Evolutionary conservation across 1,140 invertebrate genomes (phyloP), one percentile per base, ranked within the genome.

Genomic region (Lysiphlebus fabarum): DNA sequence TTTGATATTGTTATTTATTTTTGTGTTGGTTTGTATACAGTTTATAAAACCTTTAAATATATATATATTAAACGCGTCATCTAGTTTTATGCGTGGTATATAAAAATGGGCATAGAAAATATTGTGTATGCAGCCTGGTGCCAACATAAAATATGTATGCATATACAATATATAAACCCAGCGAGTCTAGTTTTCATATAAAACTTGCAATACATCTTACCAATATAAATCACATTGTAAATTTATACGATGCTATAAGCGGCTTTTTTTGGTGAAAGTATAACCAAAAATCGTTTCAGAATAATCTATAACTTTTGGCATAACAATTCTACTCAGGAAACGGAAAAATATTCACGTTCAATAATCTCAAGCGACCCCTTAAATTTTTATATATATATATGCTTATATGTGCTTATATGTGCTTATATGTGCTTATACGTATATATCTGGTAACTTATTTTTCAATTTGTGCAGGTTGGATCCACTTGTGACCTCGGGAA

Each of bases 401-500:
- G 4, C 17, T 1, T 26, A 4, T 26, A 26, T 26, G 4, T 26
- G 17, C 17, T 26, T 1, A 26, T 1, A 26, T 26, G 17, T 26
- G n/a, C n/a, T n/a, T n/a, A 26, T 26, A 26, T 2, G 17, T 2
- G 17, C 4, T 1, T 26, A 26, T 26, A 26, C 1, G 4, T 26
- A 26, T 26, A 26, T 26, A 26, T 26, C 17, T 26, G 17, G 74
- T 67, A 69, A 58, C 65, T 75, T 73, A 75, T 70, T 75, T 74
- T 75, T 74, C 68, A 75, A 75, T 76, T 71, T 75, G 57, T 67
- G 56, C 49, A 47, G 64, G 59, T 38, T 8, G 10, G 11, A 33
- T 53, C 33, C 11, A 51, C 55, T 36, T 49, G 45, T 55, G 17
- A 26, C 37, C 59, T 44, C 58, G 59, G 69, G 53, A 56, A 53